Base-by-base conservation (phyloP, 2,113 vertebrate species). In the Platysternon megacephalum region DNA sequence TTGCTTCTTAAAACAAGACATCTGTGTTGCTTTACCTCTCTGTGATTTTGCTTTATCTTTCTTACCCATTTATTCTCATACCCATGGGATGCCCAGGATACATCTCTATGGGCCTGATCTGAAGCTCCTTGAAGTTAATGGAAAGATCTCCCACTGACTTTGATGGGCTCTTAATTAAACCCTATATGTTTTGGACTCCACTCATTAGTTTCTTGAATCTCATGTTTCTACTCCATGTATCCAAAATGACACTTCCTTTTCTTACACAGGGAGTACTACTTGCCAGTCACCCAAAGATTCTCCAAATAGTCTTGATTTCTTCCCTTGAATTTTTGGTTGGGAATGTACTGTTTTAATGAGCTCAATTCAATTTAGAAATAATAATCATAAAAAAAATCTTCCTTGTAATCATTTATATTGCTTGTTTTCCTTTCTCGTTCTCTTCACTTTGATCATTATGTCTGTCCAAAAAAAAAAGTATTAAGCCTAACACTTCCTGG, bases 351-450 rank as follows among this genome's bases (percentile, higher is more conserved):
- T 32, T 5, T 53, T 53, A 14, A 32, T 22, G 12, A 68, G n/a
- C 48, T 29, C 35, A 90, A 9, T 35, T 52, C 1, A 68, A 8
- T 39, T 2, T 32, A 39, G 35, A n/a, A 53, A 53, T 52, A 39
- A 16, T 82, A 53, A 68, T 86, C 82, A 86, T 35, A 56, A 74
- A 58, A 4, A 78, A 65, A 3, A 61, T 85, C 0, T 44, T 76
- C 24, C 46, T 6, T 6, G 7, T 74, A 68, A n/a, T 68, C 35
- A 21, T 76, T 92, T 85, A 39, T 0, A 4, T 83, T 87, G 4
- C 12, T 22, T 53, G 5, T 28, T 4, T 87, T 51, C 49, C n/a
- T 0, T 0, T 3, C 39, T 44, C 29, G 3, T 1, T 26, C 48
- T 44, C 42, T 88, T 4, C 13, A 9, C 7, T 52, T 89, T 65